Conservation (phyloP, 35 echinoderm and acorn worm genomes). For the Anneissia japonica region DNA sequence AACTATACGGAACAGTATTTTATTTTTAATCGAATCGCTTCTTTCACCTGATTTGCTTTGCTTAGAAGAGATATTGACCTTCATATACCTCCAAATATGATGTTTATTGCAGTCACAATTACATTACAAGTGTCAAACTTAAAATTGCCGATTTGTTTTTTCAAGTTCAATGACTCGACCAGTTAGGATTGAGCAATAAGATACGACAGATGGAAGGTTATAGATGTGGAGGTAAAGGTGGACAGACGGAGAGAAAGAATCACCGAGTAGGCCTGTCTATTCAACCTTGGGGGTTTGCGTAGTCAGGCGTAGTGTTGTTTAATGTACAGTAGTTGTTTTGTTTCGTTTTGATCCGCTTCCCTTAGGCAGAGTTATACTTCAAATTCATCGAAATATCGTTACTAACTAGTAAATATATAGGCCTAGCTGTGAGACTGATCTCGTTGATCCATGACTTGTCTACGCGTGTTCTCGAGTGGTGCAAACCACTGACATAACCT, state of each 20-base stretch:
- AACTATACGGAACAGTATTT: too few species aligned
- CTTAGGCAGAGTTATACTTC: not conserved
- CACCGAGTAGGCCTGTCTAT: too few species aligned
- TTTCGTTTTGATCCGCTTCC: not conserved
- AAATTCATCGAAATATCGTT: not conserved
- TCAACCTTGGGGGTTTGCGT: too few species aligned
- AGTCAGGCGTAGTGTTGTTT: too few species aligned
- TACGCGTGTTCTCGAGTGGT: not conserved
- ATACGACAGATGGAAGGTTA: not conserved
- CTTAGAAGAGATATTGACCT: not conserved
- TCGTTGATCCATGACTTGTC: not conserved
- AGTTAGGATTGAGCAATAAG: not conserved
- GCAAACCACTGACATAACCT: too few species aligned
- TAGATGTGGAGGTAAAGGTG: too few species aligned
- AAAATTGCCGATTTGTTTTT: not conserved
- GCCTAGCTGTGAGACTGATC: not conserved
- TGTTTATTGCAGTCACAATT: not conserved
- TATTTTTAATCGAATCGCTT: too few species aligned
- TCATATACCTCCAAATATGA: not conserved
- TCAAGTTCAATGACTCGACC: not conserved
- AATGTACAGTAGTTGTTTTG: too few species aligned
- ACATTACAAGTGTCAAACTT: not conserved
- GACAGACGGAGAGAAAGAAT: too few species aligned
- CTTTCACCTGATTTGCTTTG: not conserved
- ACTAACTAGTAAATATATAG: not conserved